A percentile compares a stretch with the other conserved stretches of the same genome.
These are phyloP conservation scores for Miniopterus natalensis DNA, from an alignment of 2,113 vertebrate species.

Conservation along the genomic window DNA sequence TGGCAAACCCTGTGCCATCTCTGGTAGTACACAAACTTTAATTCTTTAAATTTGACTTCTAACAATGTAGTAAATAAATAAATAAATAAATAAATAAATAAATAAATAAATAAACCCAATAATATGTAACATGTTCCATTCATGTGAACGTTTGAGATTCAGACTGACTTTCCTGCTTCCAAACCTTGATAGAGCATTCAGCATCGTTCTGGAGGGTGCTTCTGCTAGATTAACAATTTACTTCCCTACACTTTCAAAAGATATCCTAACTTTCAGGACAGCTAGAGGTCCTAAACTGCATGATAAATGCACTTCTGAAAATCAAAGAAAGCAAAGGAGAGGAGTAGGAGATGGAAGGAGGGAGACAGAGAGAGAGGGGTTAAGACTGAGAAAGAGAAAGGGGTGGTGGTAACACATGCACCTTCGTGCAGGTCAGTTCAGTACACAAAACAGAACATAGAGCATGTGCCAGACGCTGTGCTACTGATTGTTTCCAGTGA, in stretches of 20 bases:
- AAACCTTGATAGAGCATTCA: neutral
- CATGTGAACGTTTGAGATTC: neutral
- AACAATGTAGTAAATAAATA: neutral
- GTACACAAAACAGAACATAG: neutral
- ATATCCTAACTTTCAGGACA: neutral
- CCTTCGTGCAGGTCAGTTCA: neutral
- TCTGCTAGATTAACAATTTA: neutral
- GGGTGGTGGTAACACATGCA: neutral
- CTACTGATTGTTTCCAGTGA: neutral
- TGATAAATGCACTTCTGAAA: neutral
- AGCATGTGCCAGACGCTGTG: neutral
- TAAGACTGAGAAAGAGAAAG: neutral
- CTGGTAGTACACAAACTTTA: neutral
- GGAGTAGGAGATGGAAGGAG: accelerated
- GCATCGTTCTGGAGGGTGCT: neutral
- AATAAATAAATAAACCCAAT: neutral
- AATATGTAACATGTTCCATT: neutral
- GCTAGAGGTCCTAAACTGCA: neutral
- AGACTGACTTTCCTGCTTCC: neutral
- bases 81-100: neutral
- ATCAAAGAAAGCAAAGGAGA: neutral
- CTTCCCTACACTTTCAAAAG: neutral
- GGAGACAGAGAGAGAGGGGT: neutral
- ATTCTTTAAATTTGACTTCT: neutral
- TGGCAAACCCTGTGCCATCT: neutral